Evolutionary conservation across 1,140 invertebrate genomes (phyloP).

Genomic region (Brachionus plicatilis): DNA sequence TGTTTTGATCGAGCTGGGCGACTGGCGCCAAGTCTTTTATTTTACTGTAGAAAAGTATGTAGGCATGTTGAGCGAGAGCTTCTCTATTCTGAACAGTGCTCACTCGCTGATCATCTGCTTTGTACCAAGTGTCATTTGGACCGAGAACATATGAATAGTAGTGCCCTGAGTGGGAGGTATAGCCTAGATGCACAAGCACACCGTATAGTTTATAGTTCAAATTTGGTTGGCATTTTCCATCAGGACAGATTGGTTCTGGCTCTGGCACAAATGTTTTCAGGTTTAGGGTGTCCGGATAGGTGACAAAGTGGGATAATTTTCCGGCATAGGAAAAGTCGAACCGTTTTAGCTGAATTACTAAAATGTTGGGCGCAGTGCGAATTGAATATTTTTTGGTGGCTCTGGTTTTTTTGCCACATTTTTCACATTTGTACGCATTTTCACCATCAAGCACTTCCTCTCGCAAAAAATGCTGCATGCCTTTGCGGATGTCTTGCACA

Average conservation of each 20-base stretch:
- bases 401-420: conserved; percentile 43
- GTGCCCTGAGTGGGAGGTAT: conserved; percentile 28
- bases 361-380: background rate
- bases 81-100: background rate
- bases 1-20: background rate
- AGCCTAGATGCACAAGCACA: conserved; percentile 34
- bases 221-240: background rate
- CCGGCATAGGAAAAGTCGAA: conserved; percentile 36
- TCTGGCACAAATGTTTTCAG: background rate
- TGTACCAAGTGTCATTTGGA: conserved; percentile 34
- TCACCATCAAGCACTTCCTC: conserved; percentile 63
- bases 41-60: conserved; percentile 38
- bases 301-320: conserved; percentile 39
- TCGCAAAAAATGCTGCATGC: conserved; percentile 52
- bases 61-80: conserved; percentile 27
- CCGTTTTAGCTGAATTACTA: conserved; percentile 33
- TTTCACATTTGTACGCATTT: conserved; percentile 78
- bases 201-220: conserved; percentile 32
- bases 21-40: background rate
- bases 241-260: background rate
- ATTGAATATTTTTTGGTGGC: conserved; percentile 38
- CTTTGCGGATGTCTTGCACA: conserved; percentile 18
- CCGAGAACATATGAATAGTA: conserved; percentile 26
- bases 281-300: background rate
- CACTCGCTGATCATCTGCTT: conserved; percentile 33